Base-by-base conservation (phyloP, 2,888 invertebrate genomes). In the Clistopyga incitator region DNA sequence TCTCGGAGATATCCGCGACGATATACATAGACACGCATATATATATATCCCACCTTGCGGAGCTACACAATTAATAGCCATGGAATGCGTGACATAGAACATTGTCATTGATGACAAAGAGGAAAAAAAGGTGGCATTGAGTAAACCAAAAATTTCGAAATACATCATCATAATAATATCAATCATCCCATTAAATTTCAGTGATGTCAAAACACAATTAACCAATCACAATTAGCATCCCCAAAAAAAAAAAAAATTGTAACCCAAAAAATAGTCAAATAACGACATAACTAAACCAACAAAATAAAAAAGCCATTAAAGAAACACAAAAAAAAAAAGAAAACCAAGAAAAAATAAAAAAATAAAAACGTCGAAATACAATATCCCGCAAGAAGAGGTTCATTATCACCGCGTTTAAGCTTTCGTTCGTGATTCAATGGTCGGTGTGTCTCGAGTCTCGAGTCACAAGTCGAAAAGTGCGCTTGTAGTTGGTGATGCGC, bases 341-440 rank as follows among this genome's bases (percentile, higher is more conserved):
- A n/a, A n/a, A n/a, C n/a, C n/a, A n/a, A n/a, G n/a, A n/a, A n/a
- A n/a, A n/a, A n/a, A n/a, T n/a, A n/a, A n/a, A 15, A 50, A n/a
- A 6, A 71, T 18, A 42, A 54, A 56, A 70, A 52, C 11, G 6
- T 8, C n/a, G 23, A 34, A 38, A n/a, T 25, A n/a, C 15, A 52
- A 52, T 34, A 34, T 29, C 15, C 2, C 34, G n/a, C 29, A 6
- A 25, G n/a, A n/a, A n/a, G 34, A 59, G 59, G n/a, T 61, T 42
- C 23, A 71, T 38, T 45, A 47, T 47, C 42, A 47, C 45, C 42
- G 20, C 20, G 67, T 11, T 23, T 25, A 47, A 61, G 23, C 15
- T 45, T 56, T 61, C 42, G 20, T 68, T 29, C 20, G 38, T 45
- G 29, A 59, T 64, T 64, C 64, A 64, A 64, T 64, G 42, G 64